A percentile compares a stretch with the other conserved stretches of the same genome.
These are phyloP conservation scores for Silurus glanis DNA, from an alignment of 2,113 vertebrate species.

Conservation along the genomic window DNA sequence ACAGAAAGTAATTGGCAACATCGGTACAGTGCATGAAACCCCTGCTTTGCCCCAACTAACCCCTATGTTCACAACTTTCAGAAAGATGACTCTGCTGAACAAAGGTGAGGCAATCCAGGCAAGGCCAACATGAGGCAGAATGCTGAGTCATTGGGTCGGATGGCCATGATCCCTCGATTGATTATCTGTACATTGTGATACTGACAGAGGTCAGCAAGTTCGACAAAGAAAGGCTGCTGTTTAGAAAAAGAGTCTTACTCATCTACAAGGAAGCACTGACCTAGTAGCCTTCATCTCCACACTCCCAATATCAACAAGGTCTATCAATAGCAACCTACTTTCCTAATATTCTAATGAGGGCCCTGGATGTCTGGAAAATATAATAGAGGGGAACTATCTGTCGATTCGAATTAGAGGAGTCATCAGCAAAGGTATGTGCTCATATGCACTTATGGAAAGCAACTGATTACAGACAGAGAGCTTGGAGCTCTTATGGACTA, in stretches of 20 bases:
- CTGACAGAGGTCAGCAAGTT: slow-evolving; percentile 39
- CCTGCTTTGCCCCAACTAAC: neutral
- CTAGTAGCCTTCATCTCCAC: neutral
- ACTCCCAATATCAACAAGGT: slow-evolving; percentile 33
- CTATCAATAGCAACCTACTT: slow-evolving; percentile 36
- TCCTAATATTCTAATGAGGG: slow-evolving; percentile 31
- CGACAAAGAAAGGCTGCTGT: slow-evolving; percentile 31
- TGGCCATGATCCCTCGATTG: slow-evolving; percentile 48
- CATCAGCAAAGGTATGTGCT: slow-evolving; percentile 22
- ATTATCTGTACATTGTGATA: slow-evolving; percentile 50
- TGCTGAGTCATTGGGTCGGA: slow-evolving; percentile 52
- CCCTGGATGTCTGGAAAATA: slow-evolving; percentile 30
- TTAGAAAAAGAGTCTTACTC: slow-evolving; percentile 40
- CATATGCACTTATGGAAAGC: slow-evolving; percentile 30
- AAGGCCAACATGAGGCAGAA: slow-evolving; percentile 20
- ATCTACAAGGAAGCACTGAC: slow-evolving; percentile 32
- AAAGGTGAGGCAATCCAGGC: slow-evolving; percentile 22
- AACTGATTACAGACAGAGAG: slow-evolving; percentile 14
- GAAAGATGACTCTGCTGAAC: slow-evolving; percentile 4
- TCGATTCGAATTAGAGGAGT: slow-evolving; percentile 35
- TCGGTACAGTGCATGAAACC: neutral
- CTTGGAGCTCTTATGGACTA: neutral
- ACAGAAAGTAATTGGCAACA: neutral
- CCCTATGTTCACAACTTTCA: slow-evolving; percentile 9
- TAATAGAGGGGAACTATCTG: slow-evolving; percentile 35